Evolutionary conservation across 2,797 vertebrate species (phyloP).

Genomic region (Iguana delicatissima): DNA sequence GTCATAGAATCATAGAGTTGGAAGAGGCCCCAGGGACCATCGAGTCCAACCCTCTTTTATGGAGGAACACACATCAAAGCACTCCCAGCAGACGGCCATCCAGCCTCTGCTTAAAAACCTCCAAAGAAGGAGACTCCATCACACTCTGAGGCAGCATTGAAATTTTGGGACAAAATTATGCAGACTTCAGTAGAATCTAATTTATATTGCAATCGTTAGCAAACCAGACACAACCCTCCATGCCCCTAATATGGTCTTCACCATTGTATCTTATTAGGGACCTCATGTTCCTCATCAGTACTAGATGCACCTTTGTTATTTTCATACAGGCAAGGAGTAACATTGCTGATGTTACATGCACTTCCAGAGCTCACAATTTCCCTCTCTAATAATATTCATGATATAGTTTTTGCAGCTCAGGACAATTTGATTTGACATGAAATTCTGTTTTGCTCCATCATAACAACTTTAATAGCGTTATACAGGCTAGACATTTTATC

Average conservation of each 20-base stretch:
- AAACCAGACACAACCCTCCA: background rate
- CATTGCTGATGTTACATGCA: background rate
- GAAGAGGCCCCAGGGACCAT: too few species aligned
- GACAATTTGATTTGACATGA: constrained; percentile 40
- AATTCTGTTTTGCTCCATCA: constrained; percentile 52
- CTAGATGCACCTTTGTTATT: background rate
- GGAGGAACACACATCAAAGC: too few species aligned
- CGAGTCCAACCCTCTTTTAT: too few species aligned
- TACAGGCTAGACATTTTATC: constrained; percentile 27
- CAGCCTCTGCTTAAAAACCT: too few species aligned
- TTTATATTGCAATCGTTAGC: background rate
- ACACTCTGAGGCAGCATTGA: too few species aligned
- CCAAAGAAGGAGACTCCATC: too few species aligned
- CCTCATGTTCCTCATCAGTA: background rate
- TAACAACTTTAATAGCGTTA: constrained; percentile 48
- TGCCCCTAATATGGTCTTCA: background rate
- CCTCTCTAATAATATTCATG: constrained; percentile 17
- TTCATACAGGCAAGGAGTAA: background rate
- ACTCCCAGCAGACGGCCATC: too few species aligned
- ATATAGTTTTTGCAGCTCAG: constrained; percentile 13
- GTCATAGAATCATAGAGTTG: too few species aligned
- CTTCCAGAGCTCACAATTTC: constrained; percentile 2
- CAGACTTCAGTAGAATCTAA: too few species aligned
- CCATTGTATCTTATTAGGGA: background rate
- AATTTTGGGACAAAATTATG: background rate